Base-by-base conservation (phyloP, 2,797 vertebrate species). In the Chelon labrosus region DNA sequence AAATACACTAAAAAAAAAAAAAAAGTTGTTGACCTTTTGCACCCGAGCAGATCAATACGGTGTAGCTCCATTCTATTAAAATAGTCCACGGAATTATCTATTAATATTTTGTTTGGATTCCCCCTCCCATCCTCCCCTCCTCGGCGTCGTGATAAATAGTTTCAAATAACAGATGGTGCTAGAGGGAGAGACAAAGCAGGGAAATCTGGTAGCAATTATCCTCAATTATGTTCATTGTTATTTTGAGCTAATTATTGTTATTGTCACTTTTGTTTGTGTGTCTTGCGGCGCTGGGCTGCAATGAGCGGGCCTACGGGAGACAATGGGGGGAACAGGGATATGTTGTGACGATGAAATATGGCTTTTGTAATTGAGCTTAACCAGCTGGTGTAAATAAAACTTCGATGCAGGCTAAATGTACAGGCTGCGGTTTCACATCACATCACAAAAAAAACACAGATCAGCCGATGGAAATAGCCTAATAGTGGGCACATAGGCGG, bases 161-260 rank as follows among this genome's bases (percentile, higher is more conserved):
- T 86, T 85, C 61, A 84, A 90, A 88, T 83, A 89, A 83, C 90
- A 88, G 88, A 90, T 90, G 88, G 85, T 61, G 82, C 83, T 79
- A 20, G 53, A 72, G 80, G 77, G 70, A 82, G 85, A 85, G 84
- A 88, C 87, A 82, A 90, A 84, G 85, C 79, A 56, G 72, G 44
- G 50, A 54, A 88, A 89, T 89, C 79, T 89, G 91, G 75, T 79
- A 79, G 85, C 88, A 92, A 91, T 93, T 92, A 92, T 87, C 80
- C 80, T 87, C 88, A 89, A 89, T 91, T 90, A 91, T 85, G 84
- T 77, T 81, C 83, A 92, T 92, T 93, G 92, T 92, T 92, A 92
- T 92, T 90, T 93, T 83, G 81, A 91, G 90, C 86, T 93, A 89
- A 93, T 93, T 93, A 88, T 92, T 93, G 88, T 93, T 93, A 89